phyloP scores from a whole-genome alignment of 2,888 invertebrate species.

The Conchocele bisecta region DNA sequence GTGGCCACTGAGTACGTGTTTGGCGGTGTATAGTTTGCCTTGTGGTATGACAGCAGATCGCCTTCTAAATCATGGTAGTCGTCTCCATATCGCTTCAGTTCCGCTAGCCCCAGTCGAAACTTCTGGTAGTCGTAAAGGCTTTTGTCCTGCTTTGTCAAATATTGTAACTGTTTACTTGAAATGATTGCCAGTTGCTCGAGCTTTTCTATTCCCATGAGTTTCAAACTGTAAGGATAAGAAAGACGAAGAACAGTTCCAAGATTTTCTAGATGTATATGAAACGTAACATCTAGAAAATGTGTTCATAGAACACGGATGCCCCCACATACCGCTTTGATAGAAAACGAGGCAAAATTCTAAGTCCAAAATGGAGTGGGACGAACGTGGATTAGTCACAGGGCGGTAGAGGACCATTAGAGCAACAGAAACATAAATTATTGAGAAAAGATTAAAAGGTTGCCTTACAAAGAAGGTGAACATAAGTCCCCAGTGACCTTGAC shows the following conservation, averaged over 20 bases:
- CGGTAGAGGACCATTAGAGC: too few relatives aligned
- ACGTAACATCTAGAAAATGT: too few relatives aligned
- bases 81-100: conserved; percentile 20
- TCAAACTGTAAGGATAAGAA: conserved; percentile 39
- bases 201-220: conserved; percentile 31
- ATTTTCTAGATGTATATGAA: too few relatives aligned
- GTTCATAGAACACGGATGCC: not conserved
- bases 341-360: too few relatives aligned
- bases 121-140: conserved; percentile 43
- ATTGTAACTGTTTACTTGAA: conserved; percentile 23
- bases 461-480: too few relatives aligned
- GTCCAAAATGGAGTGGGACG: too few relatives aligned
- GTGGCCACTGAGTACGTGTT: conserved; percentile 25
- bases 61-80: conserved; percentile 28
- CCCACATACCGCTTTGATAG: not conserved
- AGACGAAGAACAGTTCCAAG: too few relatives aligned
- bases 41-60: conserved; percentile 48
- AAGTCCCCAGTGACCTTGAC: too few relatives aligned
- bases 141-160: conserved; percentile 31
- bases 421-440: too few relatives aligned
- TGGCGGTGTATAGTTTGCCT: conserved; percentile 18
- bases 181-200: conserved; percentile 30
- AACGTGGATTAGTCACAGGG: too few relatives aligned
- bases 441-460: too few relatives aligned
- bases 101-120: conserved; percentile 22